Conservation (phyloP, 2,113 vertebrate species). For the Brevimyrus niger region DNA sequence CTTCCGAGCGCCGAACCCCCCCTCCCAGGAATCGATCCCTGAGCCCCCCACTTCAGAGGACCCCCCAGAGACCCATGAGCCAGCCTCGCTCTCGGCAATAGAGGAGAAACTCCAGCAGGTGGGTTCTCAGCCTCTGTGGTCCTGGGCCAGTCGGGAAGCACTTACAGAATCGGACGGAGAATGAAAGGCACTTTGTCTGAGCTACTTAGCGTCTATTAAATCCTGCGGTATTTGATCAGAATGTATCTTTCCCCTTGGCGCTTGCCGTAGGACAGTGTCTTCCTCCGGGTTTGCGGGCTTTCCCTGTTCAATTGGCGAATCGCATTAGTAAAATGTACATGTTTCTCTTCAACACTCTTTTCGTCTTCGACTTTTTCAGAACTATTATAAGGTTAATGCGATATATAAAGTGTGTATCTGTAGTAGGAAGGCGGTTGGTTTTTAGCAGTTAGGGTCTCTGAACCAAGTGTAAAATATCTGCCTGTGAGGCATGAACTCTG, state of each 20-base stretch:
- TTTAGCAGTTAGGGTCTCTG: neutral
- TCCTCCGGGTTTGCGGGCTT: neutral
- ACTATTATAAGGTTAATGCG: neutral
- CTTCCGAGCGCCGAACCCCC: constrained; percentile 57
- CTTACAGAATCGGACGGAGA: too few species aligned
- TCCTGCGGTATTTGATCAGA: neutral
- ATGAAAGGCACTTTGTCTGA: neutral
- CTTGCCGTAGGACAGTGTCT: neutral
- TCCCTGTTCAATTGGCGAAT: neutral
- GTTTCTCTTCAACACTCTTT: neutral
- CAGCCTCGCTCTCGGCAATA: constrained; percentile 45
- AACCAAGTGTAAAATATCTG: neutral
- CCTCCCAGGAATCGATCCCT: neutral
- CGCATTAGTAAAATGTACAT: neutral
- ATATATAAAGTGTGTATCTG: neutral
- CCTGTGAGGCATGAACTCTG: neutral
- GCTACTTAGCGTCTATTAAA: neutral
- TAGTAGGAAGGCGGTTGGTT: neutral
- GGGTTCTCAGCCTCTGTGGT: neutral
- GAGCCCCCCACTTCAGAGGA: constrained; percentile 25
- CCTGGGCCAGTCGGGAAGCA: neutral
- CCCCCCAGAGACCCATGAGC: constrained; percentile 20
- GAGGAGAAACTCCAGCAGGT: constrained; percentile 60
- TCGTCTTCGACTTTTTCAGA: neutral
- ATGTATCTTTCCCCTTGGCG: neutral